Evolutionary conservation across 2,797 vertebrate genomes (phyloP).

Genomic region (Danio aesculapii): DNA sequence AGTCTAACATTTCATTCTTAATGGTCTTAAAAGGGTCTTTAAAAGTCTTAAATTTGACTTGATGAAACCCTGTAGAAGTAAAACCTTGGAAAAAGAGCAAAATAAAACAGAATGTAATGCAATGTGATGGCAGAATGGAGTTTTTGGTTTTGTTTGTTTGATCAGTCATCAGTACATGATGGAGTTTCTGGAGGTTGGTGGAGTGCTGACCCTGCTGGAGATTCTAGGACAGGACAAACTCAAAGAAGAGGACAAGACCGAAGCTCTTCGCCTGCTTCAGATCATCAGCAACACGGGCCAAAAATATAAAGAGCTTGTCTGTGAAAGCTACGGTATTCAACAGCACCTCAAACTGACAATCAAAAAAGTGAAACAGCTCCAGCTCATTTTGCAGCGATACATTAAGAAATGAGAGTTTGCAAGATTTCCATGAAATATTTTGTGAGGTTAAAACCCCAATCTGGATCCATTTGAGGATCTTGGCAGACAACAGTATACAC

Average conservation of each 20-base stretch:
- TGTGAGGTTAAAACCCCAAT: conserved; percentile 16
- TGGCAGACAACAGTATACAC: not conserved
- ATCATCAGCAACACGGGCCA: conserved; percentile 76
- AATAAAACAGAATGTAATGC: not conserved
- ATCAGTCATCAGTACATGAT: conserved; percentile 81
- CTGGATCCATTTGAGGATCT: conserved; percentile 6
- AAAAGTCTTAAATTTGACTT: no score
- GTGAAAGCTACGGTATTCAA: conserved; percentile 83
- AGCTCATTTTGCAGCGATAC: not conserved
- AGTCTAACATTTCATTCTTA: no score
- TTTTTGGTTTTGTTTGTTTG: conserved; percentile 2
- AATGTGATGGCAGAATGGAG: not conserved
- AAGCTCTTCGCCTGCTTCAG: conserved; percentile 82
- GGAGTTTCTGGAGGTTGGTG: conserved; percentile 87
- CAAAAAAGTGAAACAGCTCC: not conserved
- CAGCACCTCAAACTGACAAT: not conserved
- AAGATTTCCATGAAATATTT: not conserved
- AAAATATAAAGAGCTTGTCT: conserved; percentile 88
- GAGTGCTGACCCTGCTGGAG: conserved; percentile 84
- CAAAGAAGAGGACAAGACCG: conserved; percentile 80
- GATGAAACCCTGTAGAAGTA: not conserved
- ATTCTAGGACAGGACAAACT: conserved; percentile 78
- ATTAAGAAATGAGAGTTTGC: not conserved
- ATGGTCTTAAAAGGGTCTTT: no score
- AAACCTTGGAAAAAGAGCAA: not conserved